These are phyloP conservation scores for Onthophagus sagittarius DNA, from an alignment of 2,888 invertebrate species.

Conservation along the genomic window DNA sequence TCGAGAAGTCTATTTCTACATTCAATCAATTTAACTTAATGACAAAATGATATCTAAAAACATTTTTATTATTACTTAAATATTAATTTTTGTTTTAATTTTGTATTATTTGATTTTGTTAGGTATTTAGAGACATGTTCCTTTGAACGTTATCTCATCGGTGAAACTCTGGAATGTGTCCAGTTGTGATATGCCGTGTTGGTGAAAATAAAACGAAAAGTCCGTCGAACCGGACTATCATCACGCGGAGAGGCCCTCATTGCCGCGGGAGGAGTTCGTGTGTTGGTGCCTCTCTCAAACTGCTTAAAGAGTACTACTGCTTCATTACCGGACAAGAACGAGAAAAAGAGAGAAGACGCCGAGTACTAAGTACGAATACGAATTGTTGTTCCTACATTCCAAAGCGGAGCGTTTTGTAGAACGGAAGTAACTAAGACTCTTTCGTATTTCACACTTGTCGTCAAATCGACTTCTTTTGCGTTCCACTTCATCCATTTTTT, in stretches of 20 bases:
- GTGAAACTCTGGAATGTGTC: constrained; percentile 7
- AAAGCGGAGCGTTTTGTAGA: background rate
- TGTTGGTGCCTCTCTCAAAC: background rate
- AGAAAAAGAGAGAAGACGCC: too few species aligned
- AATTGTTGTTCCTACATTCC: background rate
- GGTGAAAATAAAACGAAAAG: constrained; percentile 4
- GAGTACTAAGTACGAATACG: background rate
- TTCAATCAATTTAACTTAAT: too few species aligned
- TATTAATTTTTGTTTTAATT: too few species aligned
- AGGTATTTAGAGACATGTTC: background rate
- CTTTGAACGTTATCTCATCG: constrained; percentile 8
- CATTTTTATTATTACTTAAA: too few species aligned
- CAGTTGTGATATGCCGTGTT: constrained; percentile 4
- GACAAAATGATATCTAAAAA: too few species aligned
- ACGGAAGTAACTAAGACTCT: background rate
- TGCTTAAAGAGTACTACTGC: background rate
- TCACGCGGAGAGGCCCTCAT: background rate
- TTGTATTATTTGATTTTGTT: too few species aligned
- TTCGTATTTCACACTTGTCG: background rate
- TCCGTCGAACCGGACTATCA: constrained; percentile 6
- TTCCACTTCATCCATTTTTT: background rate
- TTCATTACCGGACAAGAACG: background rate
- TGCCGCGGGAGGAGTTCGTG: background rate
- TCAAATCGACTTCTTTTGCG: background rate
- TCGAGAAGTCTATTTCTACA: too few species aligned